These are phyloP conservation scores for Yponomeuta cagnagella DNA, from an alignment of 2,888 invertebrate species.

Conservation along the genomic window DNA sequence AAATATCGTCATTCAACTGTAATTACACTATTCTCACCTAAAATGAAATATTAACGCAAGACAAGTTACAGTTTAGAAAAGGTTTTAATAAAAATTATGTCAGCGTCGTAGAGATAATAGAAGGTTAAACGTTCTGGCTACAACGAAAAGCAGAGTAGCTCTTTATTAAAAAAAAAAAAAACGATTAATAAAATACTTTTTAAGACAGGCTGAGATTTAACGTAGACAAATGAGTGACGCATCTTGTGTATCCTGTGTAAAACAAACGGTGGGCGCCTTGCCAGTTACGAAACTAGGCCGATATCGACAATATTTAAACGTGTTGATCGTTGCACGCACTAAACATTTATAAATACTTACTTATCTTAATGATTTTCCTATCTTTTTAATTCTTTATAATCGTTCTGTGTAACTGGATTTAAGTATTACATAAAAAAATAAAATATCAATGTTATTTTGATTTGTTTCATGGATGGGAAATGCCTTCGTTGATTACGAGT, in stretches of 20 bases:
- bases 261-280: slow-evolving; percentile 32
- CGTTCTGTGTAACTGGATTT: too few relatives aligned
- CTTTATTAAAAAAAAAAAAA: background rate
- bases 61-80: background rate
- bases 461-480: too few relatives aligned
- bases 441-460: too few relatives aligned
- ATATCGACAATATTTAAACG: slow-evolving; percentile 15
- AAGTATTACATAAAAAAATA: too few relatives aligned
- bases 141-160: slow-evolving; percentile 4
- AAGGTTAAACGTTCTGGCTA: background rate
- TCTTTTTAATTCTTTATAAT: too few relatives aligned
- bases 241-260: slow-evolving; percentile 28
- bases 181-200: slow-evolving; percentile 5
- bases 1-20: slow-evolving; percentile 5
- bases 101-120: background rate
- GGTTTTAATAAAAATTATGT: background rate
- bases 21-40: background rate
- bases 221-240: slow-evolving; percentile 33
- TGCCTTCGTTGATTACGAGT: too few relatives aligned
- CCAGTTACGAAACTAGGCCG: slow-evolving; percentile 32
- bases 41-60: background rate
- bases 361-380: too few relatives aligned
- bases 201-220: background rate
- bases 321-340: background rate
- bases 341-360: too few relatives aligned